phyloP scores from a whole-genome alignment of 1,140 invertebrate genomes.

The Lerema accius region DNA sequence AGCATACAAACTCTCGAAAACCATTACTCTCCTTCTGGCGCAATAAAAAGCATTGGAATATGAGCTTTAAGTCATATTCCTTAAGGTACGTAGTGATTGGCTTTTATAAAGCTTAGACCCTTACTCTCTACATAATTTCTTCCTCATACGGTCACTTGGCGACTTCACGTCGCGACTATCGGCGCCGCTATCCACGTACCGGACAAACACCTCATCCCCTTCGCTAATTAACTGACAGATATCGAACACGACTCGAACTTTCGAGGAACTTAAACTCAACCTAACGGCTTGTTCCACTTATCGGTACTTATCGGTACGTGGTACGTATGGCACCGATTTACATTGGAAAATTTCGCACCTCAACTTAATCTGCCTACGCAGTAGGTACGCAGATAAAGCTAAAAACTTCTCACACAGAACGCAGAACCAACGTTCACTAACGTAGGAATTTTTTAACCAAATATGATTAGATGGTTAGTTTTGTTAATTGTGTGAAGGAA shows the following conservation, averaged over 20 bases:
- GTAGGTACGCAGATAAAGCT: too few species aligned
- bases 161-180: constrained; percentile 2
- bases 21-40: too few species aligned
- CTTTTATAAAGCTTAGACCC: too few species aligned
- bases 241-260: constrained; percentile 40
- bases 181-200: constrained; percentile 3
- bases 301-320: constrained; percentile 2
- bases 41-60: too few species aligned
- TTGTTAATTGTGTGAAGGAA: too few species aligned
- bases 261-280: constrained; percentile 38
- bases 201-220: constrained; percentile 13
- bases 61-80: too few species aligned
- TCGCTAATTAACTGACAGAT: constrained; percentile 43
- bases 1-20: too few species aligned
- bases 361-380: too few species aligned
- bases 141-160: neutral
- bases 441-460: too few species aligned
- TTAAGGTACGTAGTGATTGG: too few species aligned
- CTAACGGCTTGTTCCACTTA: constrained; percentile 46
- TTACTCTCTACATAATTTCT: neutral
- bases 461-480: too few species aligned
- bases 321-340: constrained; percentile 9
- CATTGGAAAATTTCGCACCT: constrained; percentile 26
- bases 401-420: too few species aligned
- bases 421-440: neutral